Evolutionary conservation across 92 coral and sea anemone species (phyloP), one percentile per base, ranked within the genome.

Genomic region (Porites cylindrica): DNA sequence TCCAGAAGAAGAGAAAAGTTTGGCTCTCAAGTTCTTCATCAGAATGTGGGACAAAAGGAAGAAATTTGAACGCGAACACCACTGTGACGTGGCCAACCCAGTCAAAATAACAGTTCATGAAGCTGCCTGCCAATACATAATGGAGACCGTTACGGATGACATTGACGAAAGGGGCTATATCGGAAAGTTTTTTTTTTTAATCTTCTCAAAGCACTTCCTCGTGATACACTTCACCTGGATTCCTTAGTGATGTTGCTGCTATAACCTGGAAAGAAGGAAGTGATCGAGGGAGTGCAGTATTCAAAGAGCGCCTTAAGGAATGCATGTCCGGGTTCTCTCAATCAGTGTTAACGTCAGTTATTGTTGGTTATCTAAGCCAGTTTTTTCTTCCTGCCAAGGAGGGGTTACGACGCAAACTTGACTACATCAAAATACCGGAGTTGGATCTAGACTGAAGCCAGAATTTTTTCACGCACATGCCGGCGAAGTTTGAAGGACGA

Each of bases 201-300:
- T 53, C 64, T 75, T 75, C 78, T 51, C 62, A 78, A 78, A 78
- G 82, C 82, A 78, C 18, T 78, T 62, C 20, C 50, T 38, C 82
- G 18, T 8, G 82, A 62, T 23, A 58, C 56, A 62, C 4, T 9
- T 17, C 82, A 1, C 17, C 72, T 58, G 72, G 82, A 11, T 61
- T 29, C 59, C 24, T 78, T n/a, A 16, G 32, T 8, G 82, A n/a
- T 21, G n/a, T 78, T 50, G 72, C 29, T 29, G 82, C 59, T 29
- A 23, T 78, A 14, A 62, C 82, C 50, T 1, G 8, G 72, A 26
- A 29, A 24, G 82, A 78, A 19, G 82, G 82, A 7, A 78, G 82
- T 29, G 23, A 7, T 54, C 29, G 21, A 64, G 83, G 83, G 16
- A 38, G 50, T 32, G 83, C 58, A 10, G 20, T 1, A 3, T 16